A percentile compares a stretch with the other conserved stretches of the same genome.
Conservation (phyloP, 2,888 invertebrate species). For the Aphodius granarius region DNA sequence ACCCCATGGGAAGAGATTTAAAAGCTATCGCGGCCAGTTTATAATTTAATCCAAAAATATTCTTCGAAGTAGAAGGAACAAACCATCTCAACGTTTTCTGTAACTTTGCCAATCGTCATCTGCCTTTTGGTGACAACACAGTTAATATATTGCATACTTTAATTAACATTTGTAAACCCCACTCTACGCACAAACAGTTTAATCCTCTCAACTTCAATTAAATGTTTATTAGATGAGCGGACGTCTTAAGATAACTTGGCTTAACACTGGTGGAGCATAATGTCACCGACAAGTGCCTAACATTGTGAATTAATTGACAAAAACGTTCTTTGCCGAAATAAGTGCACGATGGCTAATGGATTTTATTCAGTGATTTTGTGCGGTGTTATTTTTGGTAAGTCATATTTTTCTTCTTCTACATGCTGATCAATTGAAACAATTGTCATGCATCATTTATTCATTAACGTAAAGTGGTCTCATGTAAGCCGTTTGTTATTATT, state of each 20-base stretch:
- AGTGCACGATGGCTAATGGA: background rate
- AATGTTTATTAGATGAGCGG: background rate
- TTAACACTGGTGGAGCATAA: background rate
- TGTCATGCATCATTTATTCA: background rate
- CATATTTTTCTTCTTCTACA: background rate
- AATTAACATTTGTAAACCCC: background rate
- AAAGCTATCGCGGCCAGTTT: constrained; percentile 5
- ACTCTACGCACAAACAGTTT: background rate
- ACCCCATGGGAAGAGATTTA: constrained; percentile 1
- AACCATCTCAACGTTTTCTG: background rate
- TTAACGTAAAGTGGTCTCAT: background rate
- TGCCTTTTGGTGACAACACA: background rate
- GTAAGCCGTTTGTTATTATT: background rate
- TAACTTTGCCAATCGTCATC: background rate
- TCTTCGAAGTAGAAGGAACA: background rate
- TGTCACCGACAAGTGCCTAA: background rate
- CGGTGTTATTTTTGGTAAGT: background rate
- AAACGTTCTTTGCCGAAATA: background rate
- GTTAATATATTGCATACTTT: background rate
- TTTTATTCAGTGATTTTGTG: background rate
- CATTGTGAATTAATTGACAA: background rate
- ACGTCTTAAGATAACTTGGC: background rate
- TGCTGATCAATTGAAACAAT: background rate
- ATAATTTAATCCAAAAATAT: constrained; percentile 14
- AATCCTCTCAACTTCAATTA: background rate